A percentile compares a stretch with the other conserved stretches of the same genome.
Conservation (phyloP, 1,140 invertebrate species). For the Leptestheria dahalacensis region DNA sequence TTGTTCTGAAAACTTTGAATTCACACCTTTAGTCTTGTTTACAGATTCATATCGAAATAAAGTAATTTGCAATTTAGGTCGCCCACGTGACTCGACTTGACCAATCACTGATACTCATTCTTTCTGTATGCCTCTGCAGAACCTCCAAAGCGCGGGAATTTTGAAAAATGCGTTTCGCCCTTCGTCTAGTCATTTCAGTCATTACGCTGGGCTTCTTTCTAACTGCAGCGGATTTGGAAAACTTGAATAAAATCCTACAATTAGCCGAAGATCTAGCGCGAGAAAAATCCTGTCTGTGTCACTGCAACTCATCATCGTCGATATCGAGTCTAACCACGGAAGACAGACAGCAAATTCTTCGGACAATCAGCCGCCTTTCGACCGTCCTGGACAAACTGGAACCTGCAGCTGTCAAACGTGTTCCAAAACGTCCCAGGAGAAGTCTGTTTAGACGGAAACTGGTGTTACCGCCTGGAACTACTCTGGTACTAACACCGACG, state of each 20-base stretch:
- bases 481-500: conserved; percentile 61
- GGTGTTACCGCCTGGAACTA: conserved; percentile 61
- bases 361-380: neutral
- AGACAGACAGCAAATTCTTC: neutral
- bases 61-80: no score
- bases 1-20: no score
- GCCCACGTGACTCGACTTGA: no score
- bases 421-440: neutral
- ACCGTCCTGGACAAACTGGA: neutral
- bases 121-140: no score
- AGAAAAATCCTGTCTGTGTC: neutral
- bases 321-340: neutral
- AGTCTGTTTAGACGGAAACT: conserved; percentile 33
- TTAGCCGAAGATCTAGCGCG: neutral
- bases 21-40: no score
- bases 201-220: no score
- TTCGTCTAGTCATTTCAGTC: no score
- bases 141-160: no score
- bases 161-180: no score
- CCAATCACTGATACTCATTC: no score
- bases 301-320: neutral
- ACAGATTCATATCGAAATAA: no score
- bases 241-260: neutral
- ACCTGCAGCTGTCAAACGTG: neutral
- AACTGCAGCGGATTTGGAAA: neutral